These are phyloP conservation scores for Nebria salina DNA, from an alignment of 2,888 invertebrate species.

Conservation along the genomic window DNA sequence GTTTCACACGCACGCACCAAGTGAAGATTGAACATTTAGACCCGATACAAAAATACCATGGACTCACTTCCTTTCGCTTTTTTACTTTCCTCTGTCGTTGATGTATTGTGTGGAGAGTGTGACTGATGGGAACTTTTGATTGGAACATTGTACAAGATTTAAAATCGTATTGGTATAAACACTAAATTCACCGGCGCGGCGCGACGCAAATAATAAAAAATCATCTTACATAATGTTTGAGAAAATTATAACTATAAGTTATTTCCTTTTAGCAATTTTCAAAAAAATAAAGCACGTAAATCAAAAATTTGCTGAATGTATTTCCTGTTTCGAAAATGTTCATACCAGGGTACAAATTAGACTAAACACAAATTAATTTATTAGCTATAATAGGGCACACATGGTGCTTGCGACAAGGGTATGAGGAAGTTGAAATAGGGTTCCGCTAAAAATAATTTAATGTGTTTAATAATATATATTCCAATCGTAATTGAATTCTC, in stretches of 20 bases:
- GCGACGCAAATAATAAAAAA: too few species aligned
- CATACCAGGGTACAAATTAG: slow-evolving; percentile 33
- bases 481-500: too few species aligned
- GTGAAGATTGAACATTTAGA: slow-evolving; percentile 9
- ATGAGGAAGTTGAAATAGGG: background rate
- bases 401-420: background rate
- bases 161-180: background rate
- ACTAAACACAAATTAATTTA: slow-evolving; percentile 43
- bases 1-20: slow-evolving; percentile 33
- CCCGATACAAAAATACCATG: slow-evolving; percentile 3
- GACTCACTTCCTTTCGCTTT: background rate
- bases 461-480: too few species aligned
- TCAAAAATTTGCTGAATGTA: background rate
- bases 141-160: background rate
- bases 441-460: background rate
- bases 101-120: background rate
- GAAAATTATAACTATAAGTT: too few species aligned
- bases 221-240: too few species aligned
- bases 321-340: background rate
- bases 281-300: background rate
- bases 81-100: background rate
- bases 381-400: slow-evolving; percentile 14
- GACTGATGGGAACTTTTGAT: background rate
- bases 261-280: too few species aligned
- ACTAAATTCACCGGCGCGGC: too few species aligned